Percentiles rank a stretch among this genome's conserved stretches.
These are phyloP conservation scores for Pipistrellus pipistrellus DNA, from an alignment of 2,797 vertebrate species.

Conservation along the genomic window DNA sequence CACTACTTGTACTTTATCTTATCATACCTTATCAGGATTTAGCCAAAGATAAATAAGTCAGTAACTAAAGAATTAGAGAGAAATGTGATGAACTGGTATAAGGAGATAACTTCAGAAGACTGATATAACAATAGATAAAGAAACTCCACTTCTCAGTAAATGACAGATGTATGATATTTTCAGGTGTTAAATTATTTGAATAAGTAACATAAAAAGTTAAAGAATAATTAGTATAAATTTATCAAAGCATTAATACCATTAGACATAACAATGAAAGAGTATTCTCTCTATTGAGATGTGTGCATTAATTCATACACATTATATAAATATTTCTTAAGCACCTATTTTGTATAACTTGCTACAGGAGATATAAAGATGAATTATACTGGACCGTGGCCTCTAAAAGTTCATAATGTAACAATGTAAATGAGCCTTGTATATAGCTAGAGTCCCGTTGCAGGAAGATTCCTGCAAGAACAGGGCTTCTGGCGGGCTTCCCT, in stretches of 20 bases:
- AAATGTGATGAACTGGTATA: conserved; percentile 17
- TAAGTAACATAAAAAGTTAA: conserved; percentile 52
- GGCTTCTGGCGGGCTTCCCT: no score
- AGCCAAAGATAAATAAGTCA: conserved; percentile 32
- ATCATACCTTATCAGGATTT: neutral
- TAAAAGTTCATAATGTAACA: conserved; percentile 12
- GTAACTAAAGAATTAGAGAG: conserved; percentile 5
- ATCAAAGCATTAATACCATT: conserved; percentile 50
- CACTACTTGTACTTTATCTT: conserved; percentile 48
- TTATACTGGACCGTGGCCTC: neutral
- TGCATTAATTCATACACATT: neutral
- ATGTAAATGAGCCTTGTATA: neutral
- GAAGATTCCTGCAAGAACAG: no score
- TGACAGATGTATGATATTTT: neutral
- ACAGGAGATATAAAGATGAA: neutral
- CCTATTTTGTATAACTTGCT: neutral
- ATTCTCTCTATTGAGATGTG: conserved; percentile 18
- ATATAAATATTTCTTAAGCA: conserved; percentile 22
- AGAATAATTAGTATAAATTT: conserved; percentile 21
- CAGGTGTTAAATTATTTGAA: conserved; percentile 29
- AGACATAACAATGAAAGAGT: neutral
- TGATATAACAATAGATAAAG: conserved; percentile 8
- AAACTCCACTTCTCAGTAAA: conserved; percentile 37
- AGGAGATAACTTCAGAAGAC: neutral
- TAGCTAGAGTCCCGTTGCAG: no score